Percentiles rank a stretch among this genome's conserved stretches.
phyloP scores from a whole-genome alignment of 2,113 vertebrate genomes.

The Rhizomys pruinosus region DNA sequence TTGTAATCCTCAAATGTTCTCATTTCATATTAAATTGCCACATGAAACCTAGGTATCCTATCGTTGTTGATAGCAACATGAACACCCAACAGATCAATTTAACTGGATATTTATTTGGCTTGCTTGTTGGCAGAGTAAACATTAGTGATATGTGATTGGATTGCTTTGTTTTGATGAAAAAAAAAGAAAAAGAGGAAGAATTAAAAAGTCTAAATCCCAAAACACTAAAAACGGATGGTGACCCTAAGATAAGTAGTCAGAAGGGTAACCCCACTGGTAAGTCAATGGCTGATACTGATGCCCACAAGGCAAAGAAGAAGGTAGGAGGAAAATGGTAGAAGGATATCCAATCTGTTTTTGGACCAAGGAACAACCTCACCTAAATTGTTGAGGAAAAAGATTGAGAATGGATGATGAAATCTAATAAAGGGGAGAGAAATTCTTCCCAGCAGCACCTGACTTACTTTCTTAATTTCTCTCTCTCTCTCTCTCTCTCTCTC shows the following conservation, averaged over 20 bases:
- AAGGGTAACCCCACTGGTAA: neutral
- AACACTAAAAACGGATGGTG: neutral
- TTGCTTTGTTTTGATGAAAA: neutral
- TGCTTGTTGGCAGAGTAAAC: neutral
- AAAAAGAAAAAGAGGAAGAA: neutral
- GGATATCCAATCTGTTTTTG: neutral
- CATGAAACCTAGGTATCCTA: neutral
- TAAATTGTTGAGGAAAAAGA: neutral
- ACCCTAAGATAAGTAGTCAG: neutral
- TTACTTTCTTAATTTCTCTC: neutral
- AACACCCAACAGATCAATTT: neutral
- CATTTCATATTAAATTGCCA: conserved; percentile 36
- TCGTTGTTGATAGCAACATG: neutral
- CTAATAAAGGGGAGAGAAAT: neutral
- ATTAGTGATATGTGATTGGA: neutral
- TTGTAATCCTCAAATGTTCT: neutral
- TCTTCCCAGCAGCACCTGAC: neutral
- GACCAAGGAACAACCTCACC: neutral
- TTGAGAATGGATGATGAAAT: neutral
- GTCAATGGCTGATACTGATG: neutral
- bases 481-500: no score
- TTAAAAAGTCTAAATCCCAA: neutral
- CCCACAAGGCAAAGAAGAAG: neutral
- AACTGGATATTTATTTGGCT: neutral
- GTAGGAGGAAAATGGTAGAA: neutral